Base-by-base conservation (phyloP, 2,113 vertebrate genomes). In the Notarius lentiginosus region DNA sequence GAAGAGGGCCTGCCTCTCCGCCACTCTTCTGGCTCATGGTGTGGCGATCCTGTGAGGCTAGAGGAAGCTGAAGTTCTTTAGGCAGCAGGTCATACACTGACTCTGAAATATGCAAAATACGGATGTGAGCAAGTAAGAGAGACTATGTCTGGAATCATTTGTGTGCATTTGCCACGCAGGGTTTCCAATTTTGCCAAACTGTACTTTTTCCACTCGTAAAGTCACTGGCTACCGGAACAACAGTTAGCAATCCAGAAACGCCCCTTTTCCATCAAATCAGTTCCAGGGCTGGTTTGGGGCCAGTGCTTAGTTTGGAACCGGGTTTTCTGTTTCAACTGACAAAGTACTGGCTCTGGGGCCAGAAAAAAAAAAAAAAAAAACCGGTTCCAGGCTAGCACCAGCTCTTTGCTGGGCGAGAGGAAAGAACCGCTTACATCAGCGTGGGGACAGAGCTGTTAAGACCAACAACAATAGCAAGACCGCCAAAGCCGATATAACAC, bases 61-160 rank as follows among this genome's bases (percentile, higher is more conserved):
- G 94, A 88, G 97, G 96, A 91, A 99, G 96, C 95, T 99, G 98
- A 92, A 99, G 96, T 95, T 99, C 98, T 96, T 99, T 98, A 92
- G 98, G 98, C 95, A 99, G 97, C 95, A 99, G 98, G 96, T 99
- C 98, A 99, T 99, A 99, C 95, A 99, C 98, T 88, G 98, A 99
- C 95, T 99, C 98, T 99, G 94, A 82, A 93, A 85, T 1, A 27
- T 66, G 88, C 47, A 53, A 63, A 79, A 68, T 68, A 51, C 70
- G 80, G 24, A 76, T 27, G 15, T 53, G 27, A 30, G 53, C 65
- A 34, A 79, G 20, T 17, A 17, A 27, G 18, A 55, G n/a, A 7
- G n/a, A 41, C 55, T 17, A 17, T 17, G n/a, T 77, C 30, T 82
- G 88, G 84, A 65, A 85, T 87, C 34, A n/a, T 22, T 17, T 27